These are phyloP conservation scores for Miichthys miiuy DNA, from an alignment of 2,797 vertebrate genomes.

Conservation along the genomic window DNA sequence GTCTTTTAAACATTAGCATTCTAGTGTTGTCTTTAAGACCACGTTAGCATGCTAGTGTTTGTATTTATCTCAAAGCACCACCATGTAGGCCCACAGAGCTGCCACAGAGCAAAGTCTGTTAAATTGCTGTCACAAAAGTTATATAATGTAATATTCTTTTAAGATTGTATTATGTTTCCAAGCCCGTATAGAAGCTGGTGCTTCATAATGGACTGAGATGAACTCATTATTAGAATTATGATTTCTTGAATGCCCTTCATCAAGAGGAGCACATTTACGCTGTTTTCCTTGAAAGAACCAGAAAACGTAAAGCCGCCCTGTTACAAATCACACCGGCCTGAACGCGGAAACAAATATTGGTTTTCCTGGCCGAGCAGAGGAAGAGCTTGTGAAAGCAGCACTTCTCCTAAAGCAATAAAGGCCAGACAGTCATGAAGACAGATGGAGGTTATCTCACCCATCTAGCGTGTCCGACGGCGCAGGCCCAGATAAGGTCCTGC, in stretches of 20 bases:
- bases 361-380: constrained; percentile 47
- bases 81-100: no score
- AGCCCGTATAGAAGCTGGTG: neutral
- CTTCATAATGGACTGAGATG: constrained; percentile 23
- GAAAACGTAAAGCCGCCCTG: constrained; percentile 38
- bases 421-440: constrained; percentile 82
- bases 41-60: neutral
- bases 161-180: neutral
- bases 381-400: constrained; percentile 60
- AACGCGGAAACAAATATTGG: constrained; percentile 66
- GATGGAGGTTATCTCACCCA: constrained; percentile 79
- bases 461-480: constrained; percentile 50
- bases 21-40: neutral
- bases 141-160: neutral
- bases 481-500: constrained; percentile 63
- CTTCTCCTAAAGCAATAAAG: constrained; percentile 78
- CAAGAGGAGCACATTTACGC: constrained; percentile 12
- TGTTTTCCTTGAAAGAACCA: constrained; percentile 27
- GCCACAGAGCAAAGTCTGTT: no score
- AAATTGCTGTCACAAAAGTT: no score
- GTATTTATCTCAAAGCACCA: neutral
- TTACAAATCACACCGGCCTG: constrained; percentile 51
- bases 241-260: constrained; percentile 18
- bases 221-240: neutral
- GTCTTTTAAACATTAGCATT: neutral